Evolutionary conservation across 2,113 vertebrate genomes (phyloP).

Genomic region (Pteronura brasiliensis): DNA sequence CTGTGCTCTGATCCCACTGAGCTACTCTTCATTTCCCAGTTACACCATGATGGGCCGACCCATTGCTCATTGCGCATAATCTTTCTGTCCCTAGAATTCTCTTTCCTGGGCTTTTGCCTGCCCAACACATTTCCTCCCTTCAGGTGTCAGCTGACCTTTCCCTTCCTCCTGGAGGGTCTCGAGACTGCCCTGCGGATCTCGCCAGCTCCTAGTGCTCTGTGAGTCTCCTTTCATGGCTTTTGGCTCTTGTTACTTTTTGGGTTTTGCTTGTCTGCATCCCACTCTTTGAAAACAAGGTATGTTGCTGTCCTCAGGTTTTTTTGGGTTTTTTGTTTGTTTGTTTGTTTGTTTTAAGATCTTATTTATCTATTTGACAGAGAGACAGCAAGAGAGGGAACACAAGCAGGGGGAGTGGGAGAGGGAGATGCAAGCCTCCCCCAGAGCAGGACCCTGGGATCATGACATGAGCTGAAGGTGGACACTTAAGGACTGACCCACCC

Average conservation of each 20-base stretch:
- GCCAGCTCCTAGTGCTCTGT: neutral
- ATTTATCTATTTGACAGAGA: too few species aligned
- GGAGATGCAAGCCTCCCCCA: too few species aligned
- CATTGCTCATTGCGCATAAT: neutral
- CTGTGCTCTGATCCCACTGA: neutral
- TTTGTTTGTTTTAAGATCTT: too few species aligned
- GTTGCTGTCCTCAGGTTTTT: neutral
- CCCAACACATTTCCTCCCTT: neutral
- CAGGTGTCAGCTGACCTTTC: neutral
- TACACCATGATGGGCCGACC: accelerated
- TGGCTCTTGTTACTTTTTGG: neutral
- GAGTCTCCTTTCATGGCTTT: neutral
- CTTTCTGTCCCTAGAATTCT: neutral
- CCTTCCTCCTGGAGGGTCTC: neutral
- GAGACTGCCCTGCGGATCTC: neutral
- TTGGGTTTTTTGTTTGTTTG: too few species aligned
- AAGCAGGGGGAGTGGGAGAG: too few species aligned
- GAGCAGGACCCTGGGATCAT: too few species aligned
- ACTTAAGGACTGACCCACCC: too few species aligned
- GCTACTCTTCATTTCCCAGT: neutral
- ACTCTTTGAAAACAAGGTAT: neutral
- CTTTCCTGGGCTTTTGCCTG: neutral
- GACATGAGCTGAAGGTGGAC: too few species aligned
- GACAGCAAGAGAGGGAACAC: too few species aligned
- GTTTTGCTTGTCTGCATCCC: neutral